Conservation (phyloP, 2,888 invertebrate genomes). For the Diploptera punctata region DNA sequence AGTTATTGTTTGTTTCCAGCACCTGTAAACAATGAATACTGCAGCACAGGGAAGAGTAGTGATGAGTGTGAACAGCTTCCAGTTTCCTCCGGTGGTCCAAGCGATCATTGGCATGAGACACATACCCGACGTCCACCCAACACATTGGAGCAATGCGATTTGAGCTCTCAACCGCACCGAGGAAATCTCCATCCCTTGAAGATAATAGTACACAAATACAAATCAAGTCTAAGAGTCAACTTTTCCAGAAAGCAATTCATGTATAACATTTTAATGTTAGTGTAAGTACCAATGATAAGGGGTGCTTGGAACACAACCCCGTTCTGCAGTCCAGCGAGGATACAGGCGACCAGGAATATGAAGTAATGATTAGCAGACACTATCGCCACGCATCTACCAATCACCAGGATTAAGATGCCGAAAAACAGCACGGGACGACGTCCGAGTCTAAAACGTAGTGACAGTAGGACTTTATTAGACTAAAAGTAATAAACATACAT, state of each 20-base stretch:
- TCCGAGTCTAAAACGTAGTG: too few relatives aligned
- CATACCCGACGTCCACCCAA: constrained; percentile 56
- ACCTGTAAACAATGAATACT: constrained; percentile 45
- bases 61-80: constrained; percentile 59
- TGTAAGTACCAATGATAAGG: constrained; percentile 47
- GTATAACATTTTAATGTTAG: too few relatives aligned
- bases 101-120: constrained; percentile 59
- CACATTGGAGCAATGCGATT: constrained; percentile 59
- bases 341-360: constrained; percentile 55
- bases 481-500: too few relatives aligned
- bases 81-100: constrained; percentile 58
- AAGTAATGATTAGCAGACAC: constrained; percentile 54
- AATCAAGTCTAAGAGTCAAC: too few relatives aligned
- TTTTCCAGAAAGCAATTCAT: too few relatives aligned
- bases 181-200: constrained; percentile 61
- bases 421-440: constrained; percentile 60
- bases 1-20: too few relatives aligned
- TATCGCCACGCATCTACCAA: constrained; percentile 55
- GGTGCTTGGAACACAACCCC: constrained; percentile 59
- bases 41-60: constrained; percentile 57
- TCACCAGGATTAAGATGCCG: constrained; percentile 55
- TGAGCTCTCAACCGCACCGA: constrained; percentile 58
- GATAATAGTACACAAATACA: too few relatives aligned
- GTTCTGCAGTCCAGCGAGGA: constrained; percentile 57
- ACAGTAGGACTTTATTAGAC: too few relatives aligned